Conservation (phyloP, 2,888 invertebrate species). For the Candidula unifasciata region DNA sequence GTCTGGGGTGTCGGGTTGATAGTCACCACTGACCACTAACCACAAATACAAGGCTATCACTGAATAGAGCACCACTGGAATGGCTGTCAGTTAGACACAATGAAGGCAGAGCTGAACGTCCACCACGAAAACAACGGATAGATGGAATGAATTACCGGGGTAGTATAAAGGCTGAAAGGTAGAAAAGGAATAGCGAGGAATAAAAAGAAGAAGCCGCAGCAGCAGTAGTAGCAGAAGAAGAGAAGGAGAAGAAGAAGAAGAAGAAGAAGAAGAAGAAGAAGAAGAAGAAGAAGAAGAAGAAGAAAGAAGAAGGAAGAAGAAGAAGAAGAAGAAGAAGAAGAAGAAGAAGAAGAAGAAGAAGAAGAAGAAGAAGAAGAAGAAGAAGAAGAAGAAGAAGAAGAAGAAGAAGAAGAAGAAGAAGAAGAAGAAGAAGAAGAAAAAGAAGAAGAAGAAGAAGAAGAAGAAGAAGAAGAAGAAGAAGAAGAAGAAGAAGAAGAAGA, state of each 20-base stretch:
- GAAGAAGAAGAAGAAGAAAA: not conserved
- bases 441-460: not conserved
- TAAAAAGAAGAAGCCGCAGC: not conserved
- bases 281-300: not conserved
- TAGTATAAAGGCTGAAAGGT: not conserved
- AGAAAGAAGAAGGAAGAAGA: not conserved
- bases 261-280: not conserved
- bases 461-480: not conserved
- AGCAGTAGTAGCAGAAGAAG: not conserved
- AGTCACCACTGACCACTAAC: no score
- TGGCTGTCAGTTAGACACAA: no score
- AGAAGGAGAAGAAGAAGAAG: not conserved
- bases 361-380: not conserved
- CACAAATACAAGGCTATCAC: no score
- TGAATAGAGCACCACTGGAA: no score
- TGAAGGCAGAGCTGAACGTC: no score
- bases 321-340: not conserved
- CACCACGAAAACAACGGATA: not conserved
- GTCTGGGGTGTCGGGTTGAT: no score
- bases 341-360: not conserved
- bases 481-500: not conserved
- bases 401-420: not conserved
- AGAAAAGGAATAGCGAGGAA: not conserved
- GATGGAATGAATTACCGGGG: not conserved
- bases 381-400: not conserved